These are phyloP conservation scores for Mesocentrotus franciscanus DNA, from an alignment of 53 echinoderm and acorn worm species.

Conservation along the genomic window DNA sequence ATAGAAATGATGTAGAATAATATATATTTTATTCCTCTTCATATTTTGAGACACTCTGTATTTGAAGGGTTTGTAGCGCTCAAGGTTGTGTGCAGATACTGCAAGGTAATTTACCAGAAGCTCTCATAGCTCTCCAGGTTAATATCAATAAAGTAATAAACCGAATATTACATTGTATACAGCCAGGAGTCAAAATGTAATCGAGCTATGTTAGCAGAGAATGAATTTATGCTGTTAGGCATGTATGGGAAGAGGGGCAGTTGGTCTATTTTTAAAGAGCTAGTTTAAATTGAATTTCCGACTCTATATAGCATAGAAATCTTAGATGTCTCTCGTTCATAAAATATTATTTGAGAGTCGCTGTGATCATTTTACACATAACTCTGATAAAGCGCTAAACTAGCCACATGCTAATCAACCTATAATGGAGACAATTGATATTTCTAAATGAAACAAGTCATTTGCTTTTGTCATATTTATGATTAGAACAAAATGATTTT, in stretches of 20 bases:
- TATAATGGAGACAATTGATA: no score
- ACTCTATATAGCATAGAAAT: no score
- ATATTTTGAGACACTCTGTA: background rate
- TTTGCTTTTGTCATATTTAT: no score
- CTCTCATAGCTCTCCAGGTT: background rate
- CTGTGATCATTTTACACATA: no score
- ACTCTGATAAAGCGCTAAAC: no score
- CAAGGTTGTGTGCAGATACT: slow-evolving; percentile 8
- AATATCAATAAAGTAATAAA: slow-evolving; percentile 54
- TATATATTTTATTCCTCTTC: background rate
- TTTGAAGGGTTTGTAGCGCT: no score
- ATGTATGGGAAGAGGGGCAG: background rate
- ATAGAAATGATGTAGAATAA: background rate
- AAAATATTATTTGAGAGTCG: no score
- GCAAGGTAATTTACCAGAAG: slow-evolving; percentile 37
- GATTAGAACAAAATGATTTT: no score
- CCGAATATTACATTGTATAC: slow-evolving; percentile 27
- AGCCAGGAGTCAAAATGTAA: background rate
- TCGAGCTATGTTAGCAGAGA: background rate
- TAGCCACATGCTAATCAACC: no score
- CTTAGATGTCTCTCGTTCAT: no score
- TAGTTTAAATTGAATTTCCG: background rate
- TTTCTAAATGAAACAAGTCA: no score
- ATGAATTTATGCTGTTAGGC: background rate
- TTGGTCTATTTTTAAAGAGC: background rate